phyloP scores from a whole-genome alignment of 2,113 vertebrate species.

The Alosa alosa region DNA sequence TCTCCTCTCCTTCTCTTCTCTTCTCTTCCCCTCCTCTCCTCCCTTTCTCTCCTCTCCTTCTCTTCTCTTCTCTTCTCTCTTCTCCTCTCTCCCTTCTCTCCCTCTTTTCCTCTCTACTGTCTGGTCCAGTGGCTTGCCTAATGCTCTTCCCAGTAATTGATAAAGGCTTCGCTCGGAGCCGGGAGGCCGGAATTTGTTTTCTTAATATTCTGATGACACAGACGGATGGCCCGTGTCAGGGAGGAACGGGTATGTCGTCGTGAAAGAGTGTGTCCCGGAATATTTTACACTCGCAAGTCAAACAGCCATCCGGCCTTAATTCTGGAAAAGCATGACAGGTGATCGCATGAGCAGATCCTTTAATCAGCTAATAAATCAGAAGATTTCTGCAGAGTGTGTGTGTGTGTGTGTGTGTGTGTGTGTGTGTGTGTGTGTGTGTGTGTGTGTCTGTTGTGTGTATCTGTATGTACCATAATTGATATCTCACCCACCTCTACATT shows the following conservation, averaged over 20 bases:
- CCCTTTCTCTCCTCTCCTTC: background rate
- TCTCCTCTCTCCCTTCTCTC: conserved; percentile 35
- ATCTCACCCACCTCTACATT: too few relatives aligned
- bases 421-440: background rate
- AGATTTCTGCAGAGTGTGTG: background rate
- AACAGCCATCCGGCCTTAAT: conserved; percentile 67
- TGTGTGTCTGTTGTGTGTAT: background rate
- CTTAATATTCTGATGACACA: conserved; percentile 65
- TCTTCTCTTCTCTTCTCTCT: background rate
- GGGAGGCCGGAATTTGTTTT: conserved; percentile 60
- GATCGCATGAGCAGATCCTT: conserved; percentile 70
- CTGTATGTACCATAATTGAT: too few relatives aligned
- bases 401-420: background rate
- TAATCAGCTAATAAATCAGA: conserved; percentile 77
- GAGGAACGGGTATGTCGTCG: conserved; percentile 9
- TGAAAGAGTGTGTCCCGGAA: conserved; percentile 64
- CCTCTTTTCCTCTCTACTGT: conserved; percentile 51
- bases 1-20: background rate
- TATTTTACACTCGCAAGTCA: conserved; percentile 75
- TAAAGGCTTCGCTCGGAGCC: conserved; percentile 55
- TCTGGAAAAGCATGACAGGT: conserved; percentile 71
- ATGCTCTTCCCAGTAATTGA: conserved; percentile 69
- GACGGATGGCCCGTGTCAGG: conserved; percentile 52
- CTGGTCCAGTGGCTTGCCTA: conserved; percentile 50
- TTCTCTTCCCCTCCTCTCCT: background rate